A percentile compares a stretch with the other conserved stretches of the same genome.
These are phyloP conservation scores for Paedocypris micromegethes DNA, from an alignment of 2,797 vertebrate genomes.

Conservation along the genomic window DNA sequence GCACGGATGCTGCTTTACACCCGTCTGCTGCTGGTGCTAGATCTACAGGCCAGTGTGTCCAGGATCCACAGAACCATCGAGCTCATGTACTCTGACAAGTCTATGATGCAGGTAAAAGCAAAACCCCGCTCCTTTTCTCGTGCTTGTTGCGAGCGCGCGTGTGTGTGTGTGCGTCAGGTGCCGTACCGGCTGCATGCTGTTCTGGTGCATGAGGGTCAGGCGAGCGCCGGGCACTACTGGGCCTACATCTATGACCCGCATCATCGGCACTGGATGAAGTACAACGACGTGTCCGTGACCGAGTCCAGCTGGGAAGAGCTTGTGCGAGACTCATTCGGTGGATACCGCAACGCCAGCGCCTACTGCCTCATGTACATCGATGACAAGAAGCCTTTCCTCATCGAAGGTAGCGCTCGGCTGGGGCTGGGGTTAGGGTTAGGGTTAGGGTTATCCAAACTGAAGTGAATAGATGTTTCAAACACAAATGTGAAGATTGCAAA, in stretches of 20 bases:
- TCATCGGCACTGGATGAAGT: slow-evolving; percentile 96
- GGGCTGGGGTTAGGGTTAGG: no score
- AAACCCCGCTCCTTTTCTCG: no score
- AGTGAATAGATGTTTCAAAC: no score
- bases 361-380: slow-evolving; percentile 99
- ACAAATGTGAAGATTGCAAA: no score
- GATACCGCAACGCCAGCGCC: slow-evolving; percentile 95
- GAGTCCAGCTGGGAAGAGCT: slow-evolving; percentile 98
- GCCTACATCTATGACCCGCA: slow-evolving; percentile 93
- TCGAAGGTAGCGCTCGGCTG: slow-evolving; percentile 86
- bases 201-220: slow-evolving; percentile 95
- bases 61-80: slow-evolving; percentile 97
- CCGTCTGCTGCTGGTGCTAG: slow-evolving; percentile 56
- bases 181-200: slow-evolving; percentile 94
- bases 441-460: no score
- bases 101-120: slow-evolving; percentile 87
- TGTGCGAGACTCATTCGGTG: slow-evolving; percentile 94
- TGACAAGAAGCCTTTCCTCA: slow-evolving; percentile 92
- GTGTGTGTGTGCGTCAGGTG: slow-evolving; percentile 66
- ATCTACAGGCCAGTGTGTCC: slow-evolving; percentile 93
- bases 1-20: neutral
- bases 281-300: slow-evolving; percentile 96
- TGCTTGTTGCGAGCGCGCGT: no score
- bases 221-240: slow-evolving; percentile 98
- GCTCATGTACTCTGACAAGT: slow-evolving; percentile 96